Base-by-base conservation (phyloP, 2,888 invertebrate species). In the Temnothorax ravouxi region DNA sequence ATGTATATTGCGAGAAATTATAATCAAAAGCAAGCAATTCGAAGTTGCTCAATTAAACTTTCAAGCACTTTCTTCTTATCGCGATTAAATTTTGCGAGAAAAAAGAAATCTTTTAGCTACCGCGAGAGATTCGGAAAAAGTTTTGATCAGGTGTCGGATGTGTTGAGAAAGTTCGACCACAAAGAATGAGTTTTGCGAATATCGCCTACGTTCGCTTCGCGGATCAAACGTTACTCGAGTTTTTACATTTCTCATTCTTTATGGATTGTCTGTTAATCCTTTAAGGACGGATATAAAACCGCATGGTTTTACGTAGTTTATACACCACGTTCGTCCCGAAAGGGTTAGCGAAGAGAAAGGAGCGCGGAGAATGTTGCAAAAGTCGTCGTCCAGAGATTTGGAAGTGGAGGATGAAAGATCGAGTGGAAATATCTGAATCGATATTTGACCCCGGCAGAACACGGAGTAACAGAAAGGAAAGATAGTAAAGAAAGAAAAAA, bases 371-470 rank as follows among this genome's bases (percentile, higher is more conserved):
- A 52, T 47, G 66, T 81, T 56, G n/a, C 52, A 25, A 84, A 54
- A 84, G n/a, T 77, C 41, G n/a, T 59, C 18, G 64, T 56, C 25
- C 38, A 56, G 9, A 82, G 61, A 83, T 72, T 62, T 66, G 75
- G 56, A 83, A 85, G 77, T 83, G 85, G 84, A 85, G 84, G 84
- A 77, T 86, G 79, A 84, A 86, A 87, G 85, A 82, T 80, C 82
- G 83, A 71, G 85, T 86, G 82, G 84, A 92, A 92, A 92, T 92
- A 89, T 91, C 91, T 67, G 88, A 91, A 92, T 92, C 92, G 90
- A 92, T 92, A 92, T 92, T 92, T 91, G 92, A 92, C 91, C 90
- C 86, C n/a, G 86, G 86, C 86, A 47, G 44, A 84, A 71, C 56
- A n/a, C n/a, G 62, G 54, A 76, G 56, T 44, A 47, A 72, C 59